A percentile compares a stretch with the other conserved stretches of the same genome.
Evolutionary conservation across 2,888 invertebrate genomes (phyloP).

Genomic region (Linnaemya tessellans): DNA sequence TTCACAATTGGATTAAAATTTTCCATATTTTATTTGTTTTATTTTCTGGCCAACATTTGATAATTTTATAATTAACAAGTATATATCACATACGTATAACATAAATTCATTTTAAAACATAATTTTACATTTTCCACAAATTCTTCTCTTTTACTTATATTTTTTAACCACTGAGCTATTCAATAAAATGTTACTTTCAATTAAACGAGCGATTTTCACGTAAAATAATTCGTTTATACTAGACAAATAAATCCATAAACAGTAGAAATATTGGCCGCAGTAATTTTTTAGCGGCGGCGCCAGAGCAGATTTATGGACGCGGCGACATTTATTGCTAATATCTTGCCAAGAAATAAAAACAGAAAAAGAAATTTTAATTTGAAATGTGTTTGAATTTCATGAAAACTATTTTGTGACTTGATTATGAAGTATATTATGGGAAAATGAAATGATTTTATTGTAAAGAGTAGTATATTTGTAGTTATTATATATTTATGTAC

Average conservation of each 20-base stretch:
- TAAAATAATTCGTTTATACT: slow-evolving; percentile 6
- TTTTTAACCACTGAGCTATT: slow-evolving; percentile 23
- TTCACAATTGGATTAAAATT: slow-evolving; percentile 44
- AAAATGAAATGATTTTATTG: too few species aligned
- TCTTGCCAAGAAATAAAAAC: too few species aligned
- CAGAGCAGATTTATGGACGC: too few species aligned
- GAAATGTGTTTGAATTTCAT: too few species aligned
- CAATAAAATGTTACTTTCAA: not conserved
- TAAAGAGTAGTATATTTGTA: too few species aligned
- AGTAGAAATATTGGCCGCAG: too few species aligned
- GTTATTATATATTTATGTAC: too few species aligned
- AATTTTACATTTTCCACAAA: slow-evolving; percentile 5
- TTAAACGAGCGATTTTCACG: slow-evolving; percentile 13
- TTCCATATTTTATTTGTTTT: slow-evolving; percentile 59
- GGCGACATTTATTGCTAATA: too few species aligned
- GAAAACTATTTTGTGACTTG: too few species aligned
- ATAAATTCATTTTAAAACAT: not conserved
- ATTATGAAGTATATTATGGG: too few species aligned
- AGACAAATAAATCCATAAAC: slow-evolving; percentile 32
- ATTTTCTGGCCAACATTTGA: slow-evolving; percentile 40
- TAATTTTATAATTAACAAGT: slow-evolving; percentile 35
- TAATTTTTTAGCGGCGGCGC: too few species aligned
- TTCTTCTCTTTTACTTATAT: slow-evolving; percentile 3
- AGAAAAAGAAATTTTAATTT: too few species aligned
- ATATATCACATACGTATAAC: not conserved